Evolutionary conservation across 2,797 vertebrate genomes (phyloP).

Genomic region (Ibycter americanus): DNA sequence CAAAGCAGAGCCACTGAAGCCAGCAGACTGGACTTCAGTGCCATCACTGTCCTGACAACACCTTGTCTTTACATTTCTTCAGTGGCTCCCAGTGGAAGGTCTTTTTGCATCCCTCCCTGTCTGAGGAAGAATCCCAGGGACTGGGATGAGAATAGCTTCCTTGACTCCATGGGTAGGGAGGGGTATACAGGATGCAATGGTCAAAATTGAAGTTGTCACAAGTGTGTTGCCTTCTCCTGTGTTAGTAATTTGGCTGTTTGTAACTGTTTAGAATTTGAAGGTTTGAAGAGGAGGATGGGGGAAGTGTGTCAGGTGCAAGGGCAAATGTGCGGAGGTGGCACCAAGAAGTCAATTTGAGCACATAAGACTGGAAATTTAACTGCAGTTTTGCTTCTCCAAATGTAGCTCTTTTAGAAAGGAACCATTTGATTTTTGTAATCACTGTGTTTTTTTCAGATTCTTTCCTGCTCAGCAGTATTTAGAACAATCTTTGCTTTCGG

Average conservation of each 20-base stretch:
- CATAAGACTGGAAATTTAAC: neutral
- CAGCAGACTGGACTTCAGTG: neutral
- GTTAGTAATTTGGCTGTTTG: neutral
- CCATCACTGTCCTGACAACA: neutral
- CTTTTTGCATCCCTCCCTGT: neutral
- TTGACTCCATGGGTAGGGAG: neutral
- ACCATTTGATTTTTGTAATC: neutral
- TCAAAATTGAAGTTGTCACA: neutral
- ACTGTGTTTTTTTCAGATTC: neutral
- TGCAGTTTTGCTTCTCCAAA: neutral
- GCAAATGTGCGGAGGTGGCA: neutral
- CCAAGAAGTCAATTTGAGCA: neutral
- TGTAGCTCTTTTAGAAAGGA: neutral
- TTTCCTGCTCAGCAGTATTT: neutral
- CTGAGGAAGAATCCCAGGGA: neutral
- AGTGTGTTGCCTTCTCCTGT: neutral
- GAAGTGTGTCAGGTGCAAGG: neutral
- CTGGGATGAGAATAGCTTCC: neutral
- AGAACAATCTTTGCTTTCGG: neutral
- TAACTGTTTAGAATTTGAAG: neutral
- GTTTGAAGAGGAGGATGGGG: neutral
- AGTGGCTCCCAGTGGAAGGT: neutral
- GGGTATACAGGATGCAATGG: neutral
- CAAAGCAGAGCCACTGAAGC: neutral
- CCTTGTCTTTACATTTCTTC: neutral